A percentile compares a stretch with the other conserved stretches of the same genome.
These are phyloP conservation scores for Arctopsyche grandis DNA, from an alignment of 1,140 invertebrate genomes.

Conservation along the genomic window DNA sequence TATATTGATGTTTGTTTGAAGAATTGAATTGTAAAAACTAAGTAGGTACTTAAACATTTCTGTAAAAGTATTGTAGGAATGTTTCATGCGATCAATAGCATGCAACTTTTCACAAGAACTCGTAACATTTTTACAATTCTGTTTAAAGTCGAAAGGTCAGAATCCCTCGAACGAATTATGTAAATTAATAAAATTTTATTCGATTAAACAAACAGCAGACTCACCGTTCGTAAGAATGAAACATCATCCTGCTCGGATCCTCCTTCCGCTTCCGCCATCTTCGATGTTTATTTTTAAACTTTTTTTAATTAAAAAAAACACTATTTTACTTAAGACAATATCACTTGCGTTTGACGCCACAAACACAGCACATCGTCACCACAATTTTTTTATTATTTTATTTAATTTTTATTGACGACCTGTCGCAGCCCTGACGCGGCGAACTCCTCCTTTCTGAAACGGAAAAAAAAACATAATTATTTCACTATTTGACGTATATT, in stretches of 20 bases:
- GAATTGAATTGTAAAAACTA: too few relatives aligned
- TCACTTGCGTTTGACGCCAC: constrained; percentile 36
- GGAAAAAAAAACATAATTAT: not conserved
- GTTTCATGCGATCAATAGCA: too few relatives aligned
- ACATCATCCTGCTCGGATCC: constrained; percentile 98
- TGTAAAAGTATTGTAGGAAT: too few relatives aligned
- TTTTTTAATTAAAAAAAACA: constrained; percentile 1
- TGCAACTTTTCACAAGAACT: too few relatives aligned
- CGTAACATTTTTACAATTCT: too few relatives aligned
- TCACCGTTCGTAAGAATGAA: constrained; percentile 96
- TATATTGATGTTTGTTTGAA: too few relatives aligned
- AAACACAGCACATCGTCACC: constrained; percentile 36
- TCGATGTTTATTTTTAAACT: constrained; percentile 53
- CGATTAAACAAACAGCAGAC: constrained; percentile 58
- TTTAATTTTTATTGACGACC: constrained; percentile 2
- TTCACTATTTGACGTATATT: not conserved
- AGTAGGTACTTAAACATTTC: too few relatives aligned
- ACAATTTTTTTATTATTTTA: constrained; percentile 24
- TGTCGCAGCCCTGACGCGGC: not conserved
- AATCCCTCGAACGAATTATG: not conserved
- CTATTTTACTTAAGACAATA: constrained; percentile 44
- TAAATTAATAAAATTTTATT: not conserved
- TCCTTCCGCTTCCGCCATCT: constrained; percentile 91
- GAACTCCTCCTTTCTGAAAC: not conserved
- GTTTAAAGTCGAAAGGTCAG: too few relatives aligned